Base-by-base conservation (phyloP, 2,888 invertebrate species). In the Lycocerus yunnanus region DNA sequence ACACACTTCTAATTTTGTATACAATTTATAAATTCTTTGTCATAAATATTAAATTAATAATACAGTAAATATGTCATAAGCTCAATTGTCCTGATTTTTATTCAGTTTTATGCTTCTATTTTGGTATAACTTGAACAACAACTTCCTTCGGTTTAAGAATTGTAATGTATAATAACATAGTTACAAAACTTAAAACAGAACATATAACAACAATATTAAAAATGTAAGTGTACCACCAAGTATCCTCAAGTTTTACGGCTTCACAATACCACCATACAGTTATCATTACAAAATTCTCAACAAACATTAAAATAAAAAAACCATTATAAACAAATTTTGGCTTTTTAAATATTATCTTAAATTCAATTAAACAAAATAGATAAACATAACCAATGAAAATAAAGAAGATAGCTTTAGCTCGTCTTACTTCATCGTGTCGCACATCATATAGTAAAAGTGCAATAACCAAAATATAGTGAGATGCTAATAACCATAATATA, bases 311-410 rank as follows among this genome's bases (percentile, higher is more conserved):
- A 69, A 90, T 84, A 82, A 93, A 91, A 88, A 92, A 95, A 68
- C 91, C 89, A 77, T 90, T 87, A 81, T 94, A 92, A 90, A 94
- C 93, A 70, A 91, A 88, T 4, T 92, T 90, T 15, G 93, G 90
- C 82, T 92, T 92, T 78, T 91, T 92, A 84, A 95, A 95, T 85
- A 92, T 92, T 71, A 94, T 90, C 84, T 94, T 93, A 81, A 95
- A 94, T 86, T 95, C 95, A 83, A 95, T 91, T 63, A 94, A 88
- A 82, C 93, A 92, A 84, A 94, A 93, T 71, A 94, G 88, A 82
- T 93, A 95, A 77, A 95, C 89, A 79, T 93, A 90, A 13, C 93
- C 93, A 15, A 95, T 89, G 84, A 94, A 92, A 76, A 94, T 83
- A 82, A 92, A 92, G 85, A 93, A 94, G 3, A 89, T 84, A 0